Base-by-base conservation (phyloP, 1,140 invertebrate species). In the Drosophila bipectinata region DNA sequence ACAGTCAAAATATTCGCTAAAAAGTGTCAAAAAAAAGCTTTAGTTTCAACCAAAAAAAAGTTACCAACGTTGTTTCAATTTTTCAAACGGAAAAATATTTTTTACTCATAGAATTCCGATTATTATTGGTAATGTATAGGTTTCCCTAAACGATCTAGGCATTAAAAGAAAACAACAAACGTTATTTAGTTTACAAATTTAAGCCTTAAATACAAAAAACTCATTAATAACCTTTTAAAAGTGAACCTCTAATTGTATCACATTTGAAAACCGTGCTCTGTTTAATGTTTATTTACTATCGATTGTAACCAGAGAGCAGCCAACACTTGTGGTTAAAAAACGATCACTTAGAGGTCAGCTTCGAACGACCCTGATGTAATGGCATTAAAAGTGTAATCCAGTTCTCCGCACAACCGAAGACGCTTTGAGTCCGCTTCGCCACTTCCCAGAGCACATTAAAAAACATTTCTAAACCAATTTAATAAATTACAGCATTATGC, bases 401-500 rank as follows among this genome's bases (percentile, higher is more conserved):
- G 59, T 66, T 66, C 62, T 62, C 44, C 62, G 18, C 62, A 41
- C 57, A 51, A 62, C 10, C 45, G 47, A 52, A 12, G 39, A 26
- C 21, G 9, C 48, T 39, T 12, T 4, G 12, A 10, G 9, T 2
- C 34, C 9, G 21, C 6, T 12, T 44, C 41, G 15, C 9, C 24
- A 39, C 21, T 56, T 15, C 30, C 32, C 61, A 39, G 15, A 41
- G n/a, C 34, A 24, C 45, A 77, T 77, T 77, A 77, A 72, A 72
- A 77, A 45, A 18, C 74, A 77, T 72, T 77, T 64, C 53, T 41
- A 58, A 77, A 54, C 51, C 58, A 64, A 77, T 77, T 77, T 57
- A 72, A 64, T 77, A 64, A 77, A 77, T 77, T 72, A 55, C 53
- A 37, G 48, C 21, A 77, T 54, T 54, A 66, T 41, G n/a, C 18